phyloP scores from a whole-genome alignment of 2,113 vertebrate genomes.

The Helogale parvula region DNA sequence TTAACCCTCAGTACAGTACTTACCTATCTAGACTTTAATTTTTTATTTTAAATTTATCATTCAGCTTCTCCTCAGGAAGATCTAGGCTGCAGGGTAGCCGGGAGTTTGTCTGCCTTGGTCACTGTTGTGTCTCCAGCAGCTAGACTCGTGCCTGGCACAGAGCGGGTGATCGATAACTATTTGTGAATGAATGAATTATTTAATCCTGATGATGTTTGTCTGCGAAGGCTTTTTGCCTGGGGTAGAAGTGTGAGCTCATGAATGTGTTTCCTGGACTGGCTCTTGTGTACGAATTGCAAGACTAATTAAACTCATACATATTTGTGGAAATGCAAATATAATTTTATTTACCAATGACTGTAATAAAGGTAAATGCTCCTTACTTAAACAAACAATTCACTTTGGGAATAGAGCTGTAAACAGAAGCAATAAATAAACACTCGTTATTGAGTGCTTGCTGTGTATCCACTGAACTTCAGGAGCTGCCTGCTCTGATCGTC shows the following conservation, averaged over 20 bases:
- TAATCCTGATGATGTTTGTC: slow-evolving; percentile 44
- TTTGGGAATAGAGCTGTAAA: slow-evolving; percentile 82
- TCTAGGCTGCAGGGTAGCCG: background rate
- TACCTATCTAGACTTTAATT: slow-evolving; percentile 4
- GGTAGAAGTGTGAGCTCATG: slow-evolving; percentile 75
- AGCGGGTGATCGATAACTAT: slow-evolving; percentile 58
- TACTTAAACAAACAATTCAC: slow-evolving; percentile 84
- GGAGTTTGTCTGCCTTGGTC: slow-evolving; percentile 28
- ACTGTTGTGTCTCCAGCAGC: slow-evolving; percentile 15
- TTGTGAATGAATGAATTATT: slow-evolving; percentile 64
- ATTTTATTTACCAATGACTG: slow-evolving; percentile 84
- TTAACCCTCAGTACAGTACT: background rate
- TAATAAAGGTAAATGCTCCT: slow-evolving; percentile 84
- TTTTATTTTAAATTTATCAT: slow-evolving; percentile 59
- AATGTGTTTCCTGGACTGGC: slow-evolving; percentile 79
- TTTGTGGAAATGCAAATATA: slow-evolving; percentile 84
- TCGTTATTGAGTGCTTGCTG: slow-evolving; percentile 78
- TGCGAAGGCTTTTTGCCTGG: slow-evolving; percentile 65
- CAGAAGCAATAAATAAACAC: slow-evolving; percentile 82
- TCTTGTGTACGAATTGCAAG: slow-evolving; percentile 81
- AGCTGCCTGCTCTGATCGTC: slow-evolving; percentile 27
- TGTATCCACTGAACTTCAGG: slow-evolving; percentile 64
- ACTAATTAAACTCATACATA: slow-evolving; percentile 84
- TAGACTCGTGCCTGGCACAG: background rate
- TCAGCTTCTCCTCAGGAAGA: background rate